Evolutionary conservation across 2,888 invertebrate species (phyloP), one percentile per base, ranked within the genome.

Genomic region (Mesorhabditis spiculigera): DNA sequence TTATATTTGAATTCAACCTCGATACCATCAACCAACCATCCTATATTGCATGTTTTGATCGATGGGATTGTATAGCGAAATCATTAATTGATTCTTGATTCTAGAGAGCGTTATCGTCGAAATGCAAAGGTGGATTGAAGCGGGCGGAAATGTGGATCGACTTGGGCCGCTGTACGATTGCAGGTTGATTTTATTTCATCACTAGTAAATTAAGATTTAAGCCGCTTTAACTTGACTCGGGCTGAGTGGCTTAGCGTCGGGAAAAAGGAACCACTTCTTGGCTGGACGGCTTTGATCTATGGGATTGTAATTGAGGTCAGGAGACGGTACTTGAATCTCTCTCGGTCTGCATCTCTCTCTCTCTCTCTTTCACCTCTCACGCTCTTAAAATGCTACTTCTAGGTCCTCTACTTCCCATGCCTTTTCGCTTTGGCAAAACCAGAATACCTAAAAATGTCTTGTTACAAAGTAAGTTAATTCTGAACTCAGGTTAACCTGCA

Each of bases 151-250:
- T 50, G 58, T 50, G 58, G n/a, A 50, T n/a, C 8, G n/a, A 10
- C n/a, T 50, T 10, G 58, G 58, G 58, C 58, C 58, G n/a, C 58
- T 50, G 8, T 50, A 50, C n/a, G 58, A 50, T 50, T 50, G 58
- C 58, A 50, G 58, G 58, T 50, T 13, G n/a, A 1, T 10, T n/a
- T 50, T 50, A 50, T 50, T 13, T n/a, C 58, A 50, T 13, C 8
- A 50, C 58, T 50, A 50, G n/a, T 10, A 50, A 50, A n/a, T 10
- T 50, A 50, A 50, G 8, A 13, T 50, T 50, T 50, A 13, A 50
- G 58, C 58, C 58, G 58, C n/a, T 50, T 50, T n/a, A 50, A 50
- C n/a, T n/a, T 50, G 58, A 50, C 58, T 10, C 8, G n/a, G n/a
- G n/a, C 10, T n/a, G 10, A 50, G n/a, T 50, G 58, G 58, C n/a